Base-by-base conservation (phyloP, 2,888 invertebrate genomes). In the Platycheirus rosarum region DNA sequence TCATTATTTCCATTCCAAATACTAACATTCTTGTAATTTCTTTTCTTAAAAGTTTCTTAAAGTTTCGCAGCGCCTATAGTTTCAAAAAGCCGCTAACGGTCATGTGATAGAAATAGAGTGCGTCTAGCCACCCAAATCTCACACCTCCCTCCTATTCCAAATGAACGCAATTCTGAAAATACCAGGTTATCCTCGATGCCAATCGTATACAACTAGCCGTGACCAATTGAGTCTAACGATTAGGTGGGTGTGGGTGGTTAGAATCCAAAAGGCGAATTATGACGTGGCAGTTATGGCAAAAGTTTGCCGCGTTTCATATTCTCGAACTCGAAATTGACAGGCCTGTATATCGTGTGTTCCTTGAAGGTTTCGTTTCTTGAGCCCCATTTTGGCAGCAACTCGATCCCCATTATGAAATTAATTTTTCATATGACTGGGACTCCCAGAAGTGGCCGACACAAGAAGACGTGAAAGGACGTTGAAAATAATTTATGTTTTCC, bases 331-430 rank as follows among this genome's bases (percentile, higher is more conserved):
- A 44, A 77, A 74, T 82, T 77, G 77, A 79, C 84, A 84, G 63
- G 75, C 84, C 75, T 71, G n/a, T n/a, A 76, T 84, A 76, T 65
- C 57, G 55, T 69, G 63, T 62, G 49, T n/a, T n/a, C 65, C 48
- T 20, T 40, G 48, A 48, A 53, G 62, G 76, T 68, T 69, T 35
- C 66, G 51, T 68, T 79, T 68, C 71, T 44, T 66, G 71, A 78
- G 70, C 44, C 53, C 71, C 48, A 71, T 71, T 69, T 85, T 76
- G 78, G 71, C 71, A 75, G 63, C 69, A 35, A 4, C 60, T 42
- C 42, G 7, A 62, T 48, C 16, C 42, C 71, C 77, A 73, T 69
- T 78, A 85, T 71, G 75, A 75, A 78, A 75, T 84, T 78, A 77
- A 82, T 82, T 82, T 82, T 82, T 82, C 76, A 77, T 77, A 71